These are phyloP conservation scores for Rallus limicola DNA, from an alignment of 2,113 vertebrate genomes.

Conservation along the genomic window DNA sequence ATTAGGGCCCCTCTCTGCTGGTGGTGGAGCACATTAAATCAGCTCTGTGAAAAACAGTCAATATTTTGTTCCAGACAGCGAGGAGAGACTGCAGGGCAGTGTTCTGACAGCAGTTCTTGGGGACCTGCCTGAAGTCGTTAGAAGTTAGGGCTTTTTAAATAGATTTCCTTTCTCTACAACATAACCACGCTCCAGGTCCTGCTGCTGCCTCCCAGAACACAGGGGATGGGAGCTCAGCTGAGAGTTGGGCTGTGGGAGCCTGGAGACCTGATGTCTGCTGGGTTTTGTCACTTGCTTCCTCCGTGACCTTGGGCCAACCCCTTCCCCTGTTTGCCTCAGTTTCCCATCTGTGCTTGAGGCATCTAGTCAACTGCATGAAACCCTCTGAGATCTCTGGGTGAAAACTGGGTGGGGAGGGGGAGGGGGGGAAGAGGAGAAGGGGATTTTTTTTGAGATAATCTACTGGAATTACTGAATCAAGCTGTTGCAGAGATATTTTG, in stretches of 20 bases:
- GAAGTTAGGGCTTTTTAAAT: not conserved
- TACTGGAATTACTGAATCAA: not conserved
- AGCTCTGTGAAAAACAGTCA: not conserved
- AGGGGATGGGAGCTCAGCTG: fast-evolving
- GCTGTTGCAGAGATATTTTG: not conserved
- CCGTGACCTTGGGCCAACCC: not conserved
- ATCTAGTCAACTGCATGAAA: fast-evolving
- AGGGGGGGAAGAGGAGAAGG: not conserved
- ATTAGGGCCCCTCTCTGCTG: not conserved
- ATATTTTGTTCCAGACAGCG: not conserved
- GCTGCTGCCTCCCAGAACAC: not conserved
- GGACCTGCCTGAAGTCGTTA: not conserved
- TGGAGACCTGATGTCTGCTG: not conserved
- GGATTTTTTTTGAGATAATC: not conserved
- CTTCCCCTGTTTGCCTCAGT: not conserved
- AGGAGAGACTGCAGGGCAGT: not conserved
- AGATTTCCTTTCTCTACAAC: not conserved
- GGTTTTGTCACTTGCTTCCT: not conserved
- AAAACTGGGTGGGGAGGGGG: not conserved
- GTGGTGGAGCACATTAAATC: not conserved
- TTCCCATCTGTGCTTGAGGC: not conserved
- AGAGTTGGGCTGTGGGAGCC: not conserved
- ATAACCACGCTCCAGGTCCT: not conserved
- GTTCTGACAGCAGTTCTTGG: not conserved
- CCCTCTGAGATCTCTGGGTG: not conserved